A percentile compares a stretch with the other conserved stretches of the same genome.
Conservation (phyloP, 2,888 invertebrate species). For the Zhuqinia jingwanae region DNA sequence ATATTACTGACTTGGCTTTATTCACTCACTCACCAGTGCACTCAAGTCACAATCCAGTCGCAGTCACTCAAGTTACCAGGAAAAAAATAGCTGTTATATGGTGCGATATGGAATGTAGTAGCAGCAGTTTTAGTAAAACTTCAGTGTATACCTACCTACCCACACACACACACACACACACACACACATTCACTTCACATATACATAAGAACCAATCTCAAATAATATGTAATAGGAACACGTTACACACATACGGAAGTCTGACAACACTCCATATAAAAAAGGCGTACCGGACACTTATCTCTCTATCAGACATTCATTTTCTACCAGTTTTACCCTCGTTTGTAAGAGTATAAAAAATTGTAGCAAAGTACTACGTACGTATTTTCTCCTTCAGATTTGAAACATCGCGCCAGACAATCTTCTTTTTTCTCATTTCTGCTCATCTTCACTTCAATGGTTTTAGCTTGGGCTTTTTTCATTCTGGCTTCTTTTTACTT, state of each 20-base stretch:
- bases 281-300: conserved; percentile 27
- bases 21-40: conserved; percentile 54
- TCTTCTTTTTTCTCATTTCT: conserved; percentile 31
- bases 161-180: neutral
- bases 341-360: conserved; percentile 5
- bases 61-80: conserved; percentile 37
- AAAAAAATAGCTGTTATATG: conserved; percentile 19
- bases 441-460: conserved; percentile 41
- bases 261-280: neutral
- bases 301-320: conserved; percentile 48
- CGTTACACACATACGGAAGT: neutral
- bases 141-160: conserved; percentile 2
- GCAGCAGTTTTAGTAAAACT: conserved; percentile 9
- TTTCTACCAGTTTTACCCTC: neutral
- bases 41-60: conserved; percentile 46
- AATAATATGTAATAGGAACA: neutral
- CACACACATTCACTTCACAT: neutral
- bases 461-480: conserved; percentile 32
- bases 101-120: conserved; percentile 13
- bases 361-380: neutral
- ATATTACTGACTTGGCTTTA: conserved; percentile 51
- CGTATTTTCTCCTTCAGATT: conserved; percentile 34
- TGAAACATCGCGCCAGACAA: conserved; percentile 33
- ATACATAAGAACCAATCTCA: neutral
- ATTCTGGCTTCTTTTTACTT: conserved; percentile 13